phyloP scores from a whole-genome alignment of 1,140 invertebrate species.

The Drosophila nasuta region DNA sequence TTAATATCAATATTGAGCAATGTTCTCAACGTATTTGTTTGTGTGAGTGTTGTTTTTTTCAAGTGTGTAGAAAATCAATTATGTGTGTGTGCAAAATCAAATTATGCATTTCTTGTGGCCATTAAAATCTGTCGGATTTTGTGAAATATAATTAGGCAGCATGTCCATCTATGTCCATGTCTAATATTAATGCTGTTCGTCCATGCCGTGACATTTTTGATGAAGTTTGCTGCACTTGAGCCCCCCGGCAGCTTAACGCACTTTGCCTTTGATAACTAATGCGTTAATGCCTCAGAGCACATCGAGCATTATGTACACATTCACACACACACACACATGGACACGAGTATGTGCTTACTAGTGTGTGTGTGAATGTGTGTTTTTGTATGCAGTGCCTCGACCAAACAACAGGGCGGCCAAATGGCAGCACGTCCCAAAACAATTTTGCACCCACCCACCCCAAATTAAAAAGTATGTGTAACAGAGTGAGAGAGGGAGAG shows the following conservation, averaged over 20 bases:
- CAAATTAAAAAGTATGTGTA: conserved; percentile 1
- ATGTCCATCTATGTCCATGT: conserved; percentile 5
- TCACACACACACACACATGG: conserved; percentile 3
- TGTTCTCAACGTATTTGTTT: too few relatives aligned
- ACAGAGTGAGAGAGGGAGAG: too few relatives aligned
- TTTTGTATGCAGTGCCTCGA: conserved; percentile 6
- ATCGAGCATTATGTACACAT: neutral
- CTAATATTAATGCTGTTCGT: conserved; percentile 30
- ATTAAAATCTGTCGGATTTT: conserved; percentile 2
- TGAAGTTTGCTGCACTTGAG: conserved; percentile 41
- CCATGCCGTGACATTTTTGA: conserved; percentile 30
- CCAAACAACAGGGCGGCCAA: conserved; percentile 19
- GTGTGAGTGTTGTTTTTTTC: too few relatives aligned
- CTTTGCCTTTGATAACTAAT: conserved; percentile 30
- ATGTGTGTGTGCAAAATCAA: too few relatives aligned
- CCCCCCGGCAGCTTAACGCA: conserved; percentile 25
- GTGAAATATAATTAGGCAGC: conserved; percentile 13
- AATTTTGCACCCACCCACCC: conserved; percentile 35
- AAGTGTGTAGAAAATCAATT: too few relatives aligned
- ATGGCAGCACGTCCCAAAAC: conserved; percentile 51
- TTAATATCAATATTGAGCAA: too few relatives aligned
- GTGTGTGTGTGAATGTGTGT: neutral
- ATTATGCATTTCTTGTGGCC: neutral
- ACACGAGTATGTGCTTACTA: neutral
- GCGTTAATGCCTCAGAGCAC: conserved; percentile 44